phyloP scores from a whole-genome alignment of 92 coral and sea anemone genomes.

The Scolanthus callimorphus region DNA sequence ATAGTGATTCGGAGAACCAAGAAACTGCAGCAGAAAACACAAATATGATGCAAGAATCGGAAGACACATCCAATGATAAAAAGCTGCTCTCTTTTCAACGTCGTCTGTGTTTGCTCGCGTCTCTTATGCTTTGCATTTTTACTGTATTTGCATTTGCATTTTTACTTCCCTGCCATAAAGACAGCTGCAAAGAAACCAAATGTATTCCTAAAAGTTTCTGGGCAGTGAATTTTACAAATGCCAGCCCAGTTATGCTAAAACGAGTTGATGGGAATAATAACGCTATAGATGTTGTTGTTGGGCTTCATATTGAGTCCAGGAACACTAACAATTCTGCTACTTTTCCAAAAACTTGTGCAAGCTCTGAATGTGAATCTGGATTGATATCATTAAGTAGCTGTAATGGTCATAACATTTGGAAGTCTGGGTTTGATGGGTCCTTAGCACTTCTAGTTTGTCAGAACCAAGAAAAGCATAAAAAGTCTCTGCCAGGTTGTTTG shows the following conservation, averaged over 20 bases:
- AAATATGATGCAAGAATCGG: not conserved
- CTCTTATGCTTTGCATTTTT: slow-evolving; percentile 71
- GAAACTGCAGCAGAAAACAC: slow-evolving; percentile 9
- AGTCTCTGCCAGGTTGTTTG: slow-evolving; percentile 33
- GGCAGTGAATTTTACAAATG: slow-evolving; percentile 47
- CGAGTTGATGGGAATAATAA: slow-evolving; percentile 19
- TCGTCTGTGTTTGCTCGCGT: slow-evolving; percentile 63
- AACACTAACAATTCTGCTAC: slow-evolving; percentile 13
- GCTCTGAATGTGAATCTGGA: slow-evolving; percentile 24
- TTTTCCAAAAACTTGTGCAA: slow-evolving; percentile 26
- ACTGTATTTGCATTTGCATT: slow-evolving; percentile 84
- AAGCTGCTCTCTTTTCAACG: slow-evolving; percentile 51
- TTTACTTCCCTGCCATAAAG: slow-evolving; percentile 74
- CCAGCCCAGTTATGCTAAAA: slow-evolving; percentile 26
- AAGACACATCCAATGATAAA: slow-evolving; percentile 1
- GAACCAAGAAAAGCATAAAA: slow-evolving; percentile 5
- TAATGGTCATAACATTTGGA: slow-evolving; percentile 45
- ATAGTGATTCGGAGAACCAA: slow-evolving; percentile 30
- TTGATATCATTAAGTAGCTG: slow-evolving; percentile 37
- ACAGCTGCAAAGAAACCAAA: slow-evolving; percentile 44
- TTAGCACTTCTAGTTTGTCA: slow-evolving; percentile 36
- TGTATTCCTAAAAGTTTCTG: slow-evolving; percentile 19
- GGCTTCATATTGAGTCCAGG: slow-evolving; percentile 14
- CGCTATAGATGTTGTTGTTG: slow-evolving; percentile 17
- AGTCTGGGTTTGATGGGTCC: slow-evolving; percentile 18